Evolutionary conservation across 2,113 vertebrate genomes (phyloP).

Genomic region (Motacilla alba): DNA sequence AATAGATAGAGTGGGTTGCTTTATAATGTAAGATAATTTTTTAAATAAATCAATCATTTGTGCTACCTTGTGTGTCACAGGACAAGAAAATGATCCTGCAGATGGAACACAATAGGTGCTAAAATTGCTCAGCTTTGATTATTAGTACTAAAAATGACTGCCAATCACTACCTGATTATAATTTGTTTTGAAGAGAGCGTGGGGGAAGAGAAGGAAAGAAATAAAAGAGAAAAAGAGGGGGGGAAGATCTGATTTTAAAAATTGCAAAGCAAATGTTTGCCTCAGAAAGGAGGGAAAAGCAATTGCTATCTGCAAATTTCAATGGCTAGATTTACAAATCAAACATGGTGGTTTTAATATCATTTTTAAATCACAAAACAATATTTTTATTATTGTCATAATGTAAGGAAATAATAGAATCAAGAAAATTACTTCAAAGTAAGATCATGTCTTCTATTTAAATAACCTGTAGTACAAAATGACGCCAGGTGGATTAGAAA

Average conservation of each 20-base stretch:
- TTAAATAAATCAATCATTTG: slow-evolving; percentile 37
- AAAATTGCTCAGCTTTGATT: slow-evolving; percentile 59
- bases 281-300: not conserved
- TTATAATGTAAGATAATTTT: not conserved
- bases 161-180: slow-evolving; percentile 39
- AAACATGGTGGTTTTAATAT: not conserved
- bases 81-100: slow-evolving; percentile 57
- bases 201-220: not conserved
- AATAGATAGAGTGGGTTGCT: not conserved
- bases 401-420: not conserved
- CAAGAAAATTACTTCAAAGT: not conserved
- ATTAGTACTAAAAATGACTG: slow-evolving; percentile 54
- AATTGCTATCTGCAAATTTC: not conserved
- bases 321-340: not conserved
- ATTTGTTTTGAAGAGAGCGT: slow-evolving; percentile 21
- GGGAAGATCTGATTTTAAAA: not conserved
- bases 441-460: not conserved
- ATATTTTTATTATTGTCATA: not conserved
- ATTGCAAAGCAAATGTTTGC: not conserved
- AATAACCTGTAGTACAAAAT: not conserved
- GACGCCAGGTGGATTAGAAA: not conserved
- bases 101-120: slow-evolving; percentile 45
- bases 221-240: not conserved
- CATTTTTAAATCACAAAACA: not conserved
- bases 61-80: slow-evolving; percentile 38